phyloP scores from a whole-genome alignment of 1,140 invertebrate species.

The Dinoponera quadriceps region DNA sequence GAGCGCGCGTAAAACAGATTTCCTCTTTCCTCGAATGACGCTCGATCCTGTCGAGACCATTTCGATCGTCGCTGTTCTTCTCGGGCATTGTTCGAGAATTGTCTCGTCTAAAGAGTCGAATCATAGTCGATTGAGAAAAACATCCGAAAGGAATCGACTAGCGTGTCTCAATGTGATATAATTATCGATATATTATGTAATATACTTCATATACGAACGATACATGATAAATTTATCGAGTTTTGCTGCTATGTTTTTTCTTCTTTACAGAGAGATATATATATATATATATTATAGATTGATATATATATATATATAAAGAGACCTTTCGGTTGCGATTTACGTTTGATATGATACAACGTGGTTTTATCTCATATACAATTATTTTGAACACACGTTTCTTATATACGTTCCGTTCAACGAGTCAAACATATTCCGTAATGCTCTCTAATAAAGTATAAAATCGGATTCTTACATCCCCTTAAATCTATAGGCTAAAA shows the following conservation, averaged over 20 bases:
- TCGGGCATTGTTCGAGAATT: neutral
- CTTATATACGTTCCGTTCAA: slow-evolving; percentile 56
- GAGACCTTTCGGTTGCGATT: slow-evolving; percentile 34
- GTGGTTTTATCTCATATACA: slow-evolving; percentile 42
- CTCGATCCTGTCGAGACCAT: neutral
- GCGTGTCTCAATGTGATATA: neutral
- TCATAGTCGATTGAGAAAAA: slow-evolving; percentile 7
- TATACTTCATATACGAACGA: slow-evolving; percentile 40
- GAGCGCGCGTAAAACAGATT: neutral
- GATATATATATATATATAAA: slow-evolving; percentile 35
- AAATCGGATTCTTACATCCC: slow-evolving; percentile 61
- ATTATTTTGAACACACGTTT: slow-evolving; percentile 66
- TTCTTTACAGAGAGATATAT: slow-evolving; percentile 36
- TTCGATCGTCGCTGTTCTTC: neutral
- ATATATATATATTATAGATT: slow-evolving; percentile 42
- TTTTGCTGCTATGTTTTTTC: neutral
- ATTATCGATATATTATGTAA: slow-evolving; percentile 12
- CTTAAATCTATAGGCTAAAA: slow-evolving; percentile 67
- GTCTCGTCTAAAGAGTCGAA: slow-evolving; percentile 6
- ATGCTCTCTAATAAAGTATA: slow-evolving; percentile 71
- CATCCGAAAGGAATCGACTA: slow-evolving; percentile 25
- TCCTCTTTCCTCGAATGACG: neutral
- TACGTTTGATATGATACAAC: slow-evolving; percentile 55
- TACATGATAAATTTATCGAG: slow-evolving; percentile 55
- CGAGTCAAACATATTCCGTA: slow-evolving; percentile 62